Evolutionary conservation across 2,888 invertebrate genomes (phyloP).

Genomic region (Tricholauxania praeusta): DNA sequence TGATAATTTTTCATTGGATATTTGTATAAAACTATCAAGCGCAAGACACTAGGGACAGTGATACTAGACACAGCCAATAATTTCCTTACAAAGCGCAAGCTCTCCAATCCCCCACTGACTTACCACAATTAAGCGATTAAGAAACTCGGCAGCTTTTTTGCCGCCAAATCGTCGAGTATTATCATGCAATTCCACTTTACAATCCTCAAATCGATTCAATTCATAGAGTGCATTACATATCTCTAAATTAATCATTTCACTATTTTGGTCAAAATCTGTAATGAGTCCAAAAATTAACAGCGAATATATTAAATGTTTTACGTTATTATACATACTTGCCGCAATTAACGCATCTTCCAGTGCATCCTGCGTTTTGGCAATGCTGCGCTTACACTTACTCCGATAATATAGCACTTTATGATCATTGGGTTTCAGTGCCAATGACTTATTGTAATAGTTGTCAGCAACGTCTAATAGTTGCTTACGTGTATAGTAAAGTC

Average conservation of each 20-base stretch:
- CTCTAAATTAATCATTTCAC: slow-evolving; percentile 59
- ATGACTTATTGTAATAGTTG: slow-evolving; percentile 60
- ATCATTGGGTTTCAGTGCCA: slow-evolving; percentile 55
- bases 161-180: slow-evolving; percentile 56
- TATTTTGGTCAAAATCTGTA: slow-evolving; percentile 47
- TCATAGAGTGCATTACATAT: slow-evolving; percentile 63
- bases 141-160: slow-evolving; percentile 54
- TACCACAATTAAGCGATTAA: slow-evolving; percentile 56
- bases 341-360: slow-evolving; percentile 57
- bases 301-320: not conserved
- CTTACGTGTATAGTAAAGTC: slow-evolving; percentile 58
- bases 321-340: slow-evolving; percentile 48
- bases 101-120: slow-evolving; percentile 17
- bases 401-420: slow-evolving; percentile 57
- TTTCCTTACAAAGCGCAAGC: too few species aligned
- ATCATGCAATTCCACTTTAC: slow-evolving; percentile 54
- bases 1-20: too few species aligned
- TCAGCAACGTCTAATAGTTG: slow-evolving; percentile 60
- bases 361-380: slow-evolving; percentile 57
- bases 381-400: slow-evolving; percentile 59
- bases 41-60: too few species aligned
- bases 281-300: not conserved
- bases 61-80: too few species aligned
- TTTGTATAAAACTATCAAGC: too few species aligned
- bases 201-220: slow-evolving; percentile 59